Base-by-base conservation (phyloP, 2,797 vertebrate genomes). In the Salmo trutta region DNA sequence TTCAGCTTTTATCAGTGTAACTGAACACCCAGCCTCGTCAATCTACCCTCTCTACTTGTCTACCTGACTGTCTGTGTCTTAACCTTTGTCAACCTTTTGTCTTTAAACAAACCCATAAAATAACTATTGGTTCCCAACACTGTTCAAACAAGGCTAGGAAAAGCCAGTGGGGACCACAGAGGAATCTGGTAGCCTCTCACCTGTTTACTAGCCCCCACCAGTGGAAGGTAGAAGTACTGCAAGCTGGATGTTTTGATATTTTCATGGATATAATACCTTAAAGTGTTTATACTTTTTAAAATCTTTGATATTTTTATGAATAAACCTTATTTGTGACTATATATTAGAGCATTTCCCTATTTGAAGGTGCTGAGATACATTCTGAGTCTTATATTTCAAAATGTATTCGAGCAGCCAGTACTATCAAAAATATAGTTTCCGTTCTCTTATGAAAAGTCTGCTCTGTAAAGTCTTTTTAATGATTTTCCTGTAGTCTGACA, bases 31-130 rank as follows among this genome's bases (percentile, higher is more conserved):
- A 27, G 77, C 56, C 79, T 82, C 80, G 41, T 47, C 79, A 85
- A 76, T 85, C 85, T 79, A 78, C 81, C 81, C 87, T 79, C n/a
- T 87, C 75, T 93, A 31, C 91, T 91, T 90, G 84, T 84, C 88
- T 84, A 89, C 85, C 84, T 86, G 83, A 47, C 83, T 85, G 72
- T 82, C 83, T 87, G 78, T 84, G 87, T 91, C 86, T 89, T 84
- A 88, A 90, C 88, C 89, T 90, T 85, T 85, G 41, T 47, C 41
- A 47, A 47, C 41, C 41, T 47, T 47, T 47, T 47, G 86, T 85
- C 86, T 88, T 87, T 88, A 89, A 93, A 89, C 91, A 92, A 93
- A 88, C 86, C 85, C 71, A 80, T 83, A 81, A 91, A 92, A 92
- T 92, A 91, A 86, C 79, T 84, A 88, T 82, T 85, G 78, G 74